These are phyloP conservation scores for Agonopterix arenella DNA, from an alignment of 2,888 invertebrate genomes.

Conservation along the genomic window DNA sequence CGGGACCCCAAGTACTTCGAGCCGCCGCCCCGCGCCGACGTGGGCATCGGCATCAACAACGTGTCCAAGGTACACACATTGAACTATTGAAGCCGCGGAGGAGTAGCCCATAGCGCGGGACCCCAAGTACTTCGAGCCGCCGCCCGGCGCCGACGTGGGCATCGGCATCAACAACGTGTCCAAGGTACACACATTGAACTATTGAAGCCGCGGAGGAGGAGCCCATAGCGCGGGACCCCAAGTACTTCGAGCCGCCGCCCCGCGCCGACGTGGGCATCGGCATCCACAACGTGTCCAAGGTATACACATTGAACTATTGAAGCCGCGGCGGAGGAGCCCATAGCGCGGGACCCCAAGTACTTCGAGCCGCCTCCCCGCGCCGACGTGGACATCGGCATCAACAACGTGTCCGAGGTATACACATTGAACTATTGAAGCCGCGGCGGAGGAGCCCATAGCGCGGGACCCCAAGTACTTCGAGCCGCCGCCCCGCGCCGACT, in stretches of 20 bases:
- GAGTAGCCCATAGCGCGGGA: conserved; percentile 22
- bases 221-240: too few species aligned
- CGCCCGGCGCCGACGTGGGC: conserved; percentile 30
- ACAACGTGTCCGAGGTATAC: conserved; percentile 37
- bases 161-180: conserved; percentile 41
- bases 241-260: too few species aligned
- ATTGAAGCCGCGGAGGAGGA: too few species aligned
- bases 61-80: conserved; percentile 31
- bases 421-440: conserved; percentile 2
- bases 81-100: conserved; percentile 14
- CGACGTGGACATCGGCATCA: conserved; percentile 39
- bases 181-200: conserved; percentile 31
- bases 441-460: conserved; percentile 21
- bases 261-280: too few species aligned
- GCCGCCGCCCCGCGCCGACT: conserved; percentile 23
- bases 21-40: conserved; percentile 23
- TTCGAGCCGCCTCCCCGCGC: conserved; percentile 33
- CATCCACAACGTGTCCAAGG: too few species aligned
- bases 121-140: conserved; percentile 33
- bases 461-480: conserved; percentile 35
- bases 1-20: conserved; percentile 35
- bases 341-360: conserved; percentile 21
- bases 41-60: conserved; percentile 41
- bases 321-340: conserved; percentile 24
- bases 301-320: too few species aligned